These are phyloP conservation scores for Eugnorisma glareosa DNA, from an alignment of 2,888 invertebrate genomes.

Conservation along the genomic window DNA sequence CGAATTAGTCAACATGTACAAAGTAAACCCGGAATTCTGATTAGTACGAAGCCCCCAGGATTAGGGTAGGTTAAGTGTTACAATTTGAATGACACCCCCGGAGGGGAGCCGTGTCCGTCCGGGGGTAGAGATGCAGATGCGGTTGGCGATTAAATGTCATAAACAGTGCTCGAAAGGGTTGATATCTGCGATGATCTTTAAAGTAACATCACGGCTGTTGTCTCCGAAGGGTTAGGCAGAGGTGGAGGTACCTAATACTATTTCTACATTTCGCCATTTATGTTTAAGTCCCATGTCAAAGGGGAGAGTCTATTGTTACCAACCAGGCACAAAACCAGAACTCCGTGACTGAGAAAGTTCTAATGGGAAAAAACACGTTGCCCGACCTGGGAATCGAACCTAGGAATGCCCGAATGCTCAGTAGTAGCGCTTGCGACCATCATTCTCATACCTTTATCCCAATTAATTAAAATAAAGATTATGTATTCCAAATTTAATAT, in stretches of 20 bases:
- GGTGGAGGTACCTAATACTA: background rate
- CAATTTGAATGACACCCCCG: slow-evolving; percentile 24
- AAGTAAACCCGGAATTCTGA: slow-evolving; percentile 41
- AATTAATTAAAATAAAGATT: background rate
- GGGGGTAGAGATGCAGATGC: background rate
- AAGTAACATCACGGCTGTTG: background rate
- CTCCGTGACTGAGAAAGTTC: background rate
- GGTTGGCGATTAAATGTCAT: background rate
- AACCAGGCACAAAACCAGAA: background rate
- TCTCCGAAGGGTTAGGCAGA: background rate
- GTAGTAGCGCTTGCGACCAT: background rate
- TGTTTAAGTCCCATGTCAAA: background rate
- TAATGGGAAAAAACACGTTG: background rate
- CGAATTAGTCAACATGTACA: slow-evolving; percentile 29
- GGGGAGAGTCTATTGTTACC: background rate
- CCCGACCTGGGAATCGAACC: background rate
- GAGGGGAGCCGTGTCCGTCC: background rate
- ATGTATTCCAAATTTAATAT: background rate
- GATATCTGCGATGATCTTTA: background rate
- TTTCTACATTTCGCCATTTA: background rate
- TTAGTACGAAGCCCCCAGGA: slow-evolving; percentile 36
- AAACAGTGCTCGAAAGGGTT: background rate
- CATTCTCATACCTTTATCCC: background rate
- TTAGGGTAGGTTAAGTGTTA: slow-evolving; percentile 33
- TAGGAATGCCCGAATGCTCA: background rate